Evolutionary conservation across 2,888 invertebrate genomes (phyloP).

Genomic region (Meiosimyza platycephala): DNA sequence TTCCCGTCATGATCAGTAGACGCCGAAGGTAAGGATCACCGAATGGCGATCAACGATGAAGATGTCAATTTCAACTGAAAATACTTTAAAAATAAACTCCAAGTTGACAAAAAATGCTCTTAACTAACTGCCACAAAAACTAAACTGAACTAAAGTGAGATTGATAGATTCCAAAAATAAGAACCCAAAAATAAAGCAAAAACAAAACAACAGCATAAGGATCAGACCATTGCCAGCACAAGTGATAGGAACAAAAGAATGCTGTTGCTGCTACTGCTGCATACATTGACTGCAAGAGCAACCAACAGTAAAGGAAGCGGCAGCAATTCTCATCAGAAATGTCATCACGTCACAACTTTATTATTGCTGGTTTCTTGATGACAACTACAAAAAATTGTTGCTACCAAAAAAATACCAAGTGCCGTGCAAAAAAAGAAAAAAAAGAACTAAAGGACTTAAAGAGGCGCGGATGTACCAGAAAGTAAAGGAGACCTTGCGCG

Average conservation of each 20-base stretch:
- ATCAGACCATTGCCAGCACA: background rate
- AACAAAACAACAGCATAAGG: background rate
- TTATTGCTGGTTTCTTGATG: constrained; percentile 44
- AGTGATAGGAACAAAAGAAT: constrained; percentile 3
- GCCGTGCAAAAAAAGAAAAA: background rate
- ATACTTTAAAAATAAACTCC: constrained; percentile 52
- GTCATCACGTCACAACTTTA: constrained; percentile 50
- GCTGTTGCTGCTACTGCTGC: no score
- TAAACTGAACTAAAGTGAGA: constrained; percentile 35
- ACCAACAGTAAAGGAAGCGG: background rate
- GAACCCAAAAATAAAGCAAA: background rate
- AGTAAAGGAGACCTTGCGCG: background rate
- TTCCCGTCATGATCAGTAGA: background rate
- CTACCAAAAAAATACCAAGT: background rate
- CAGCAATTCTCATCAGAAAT: constrained; percentile 34
- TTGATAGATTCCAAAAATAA: constrained; percentile 25
- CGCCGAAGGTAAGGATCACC: constrained; percentile 19
- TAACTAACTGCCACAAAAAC: constrained; percentile 33
- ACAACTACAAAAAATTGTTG: constrained; percentile 23
- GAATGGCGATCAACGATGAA: constrained; percentile 46
- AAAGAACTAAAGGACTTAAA: background rate
- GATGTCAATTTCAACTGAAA: constrained; percentile 51
- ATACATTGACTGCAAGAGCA: background rate
- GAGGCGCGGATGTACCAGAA: constrained; percentile 6
- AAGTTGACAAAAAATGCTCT: constrained; percentile 33